phyloP scores from a whole-genome alignment of 2,888 invertebrate genomes.

The Spodoptera exigua region DNA sequence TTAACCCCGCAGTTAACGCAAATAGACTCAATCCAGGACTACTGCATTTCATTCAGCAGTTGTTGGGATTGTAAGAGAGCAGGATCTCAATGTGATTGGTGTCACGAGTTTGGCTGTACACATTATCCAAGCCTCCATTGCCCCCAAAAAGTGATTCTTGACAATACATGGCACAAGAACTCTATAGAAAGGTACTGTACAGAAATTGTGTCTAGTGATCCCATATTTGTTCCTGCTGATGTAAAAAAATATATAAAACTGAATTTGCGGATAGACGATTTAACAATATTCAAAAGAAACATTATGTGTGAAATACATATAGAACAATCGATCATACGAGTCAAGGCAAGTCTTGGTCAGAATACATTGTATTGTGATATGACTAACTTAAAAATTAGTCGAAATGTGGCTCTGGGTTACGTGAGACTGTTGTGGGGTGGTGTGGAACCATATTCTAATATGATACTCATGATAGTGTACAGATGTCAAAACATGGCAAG shows the following conservation, averaged over 20 bases:
- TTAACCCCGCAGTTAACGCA: slow-evolving; percentile 1
- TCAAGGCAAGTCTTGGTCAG: slow-evolving; percentile 37
- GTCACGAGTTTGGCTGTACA: slow-evolving; percentile 63
- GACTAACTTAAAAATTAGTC: slow-evolving; percentile 26
- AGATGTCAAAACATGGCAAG: slow-evolving; percentile 58
- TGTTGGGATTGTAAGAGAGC: slow-evolving; percentile 62
- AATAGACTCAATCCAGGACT: slow-evolving; percentile 26
- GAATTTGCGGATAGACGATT: slow-evolving; percentile 61
- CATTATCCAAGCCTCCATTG: slow-evolving; percentile 57
- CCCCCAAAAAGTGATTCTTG: slow-evolving; percentile 58
- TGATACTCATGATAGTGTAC: slow-evolving; percentile 62
- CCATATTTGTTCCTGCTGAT: slow-evolving; percentile 60
- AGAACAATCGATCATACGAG: slow-evolving; percentile 28
- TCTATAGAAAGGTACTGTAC: slow-evolving; percentile 44
- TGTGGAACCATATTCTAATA: slow-evolving; percentile 66
- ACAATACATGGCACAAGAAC: slow-evolving; percentile 39
- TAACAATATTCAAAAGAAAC: slow-evolving; percentile 59
- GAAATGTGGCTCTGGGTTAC: slow-evolving; percentile 52
- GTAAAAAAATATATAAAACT: slow-evolving; percentile 56
- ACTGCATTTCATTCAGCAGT: slow-evolving; percentile 38
- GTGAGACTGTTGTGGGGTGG: slow-evolving; percentile 65
- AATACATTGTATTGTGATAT: slow-evolving; percentile 40
- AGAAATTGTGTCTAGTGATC: slow-evolving; percentile 56
- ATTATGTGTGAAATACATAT: slow-evolving; percentile 61
- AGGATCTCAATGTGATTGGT: slow-evolving; percentile 60